Conservation (phyloP, 2,888 invertebrate genomes). For the Netelia inedita region DNA sequence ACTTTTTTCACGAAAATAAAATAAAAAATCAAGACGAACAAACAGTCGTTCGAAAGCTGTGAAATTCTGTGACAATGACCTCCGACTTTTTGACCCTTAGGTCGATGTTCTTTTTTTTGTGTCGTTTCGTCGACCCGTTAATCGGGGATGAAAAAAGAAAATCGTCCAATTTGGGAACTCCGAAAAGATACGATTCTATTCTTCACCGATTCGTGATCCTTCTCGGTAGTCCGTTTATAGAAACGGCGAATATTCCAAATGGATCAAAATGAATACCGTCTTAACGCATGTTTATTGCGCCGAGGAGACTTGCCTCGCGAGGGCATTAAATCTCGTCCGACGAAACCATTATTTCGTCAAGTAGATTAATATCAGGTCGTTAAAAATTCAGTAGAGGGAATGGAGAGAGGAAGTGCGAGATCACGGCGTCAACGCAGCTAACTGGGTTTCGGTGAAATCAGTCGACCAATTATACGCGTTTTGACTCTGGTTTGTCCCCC, state of each 20-base stretch:
- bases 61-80: slow-evolving; percentile 52
- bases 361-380: slow-evolving; percentile 64
- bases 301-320: background rate
- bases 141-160: background rate
- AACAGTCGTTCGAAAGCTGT: slow-evolving; percentile 19
- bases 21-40: slow-evolving; percentile 10
- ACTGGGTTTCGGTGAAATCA: slow-evolving; percentile 31
- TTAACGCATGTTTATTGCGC: slow-evolving; percentile 49
- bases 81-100: slow-evolving; percentile 38
- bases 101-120: background rate
- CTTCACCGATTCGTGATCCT: background rate
- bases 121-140: background rate
- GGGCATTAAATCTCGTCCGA: slow-evolving; percentile 60
- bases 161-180: slow-evolving; percentile 1
- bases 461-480: slow-evolving; percentile 31
- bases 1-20: slow-evolving; percentile 29
- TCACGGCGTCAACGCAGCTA: slow-evolving; percentile 36
- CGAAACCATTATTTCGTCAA: slow-evolving; percentile 65
- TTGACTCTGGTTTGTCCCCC: slow-evolving; percentile 17
- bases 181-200: slow-evolving; percentile 1
- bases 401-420: slow-evolving; percentile 16
- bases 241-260: slow-evolving; percentile 26
- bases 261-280: slow-evolving; percentile 32
- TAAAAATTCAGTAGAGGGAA: slow-evolving; percentile 38
- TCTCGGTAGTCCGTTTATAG: slow-evolving; percentile 47